Percentiles rank a stretch among this genome's conserved stretches.
Evolutionary conservation across 2,797 vertebrate genomes (phyloP).

Genomic region (Hybognathus amarus): DNA sequence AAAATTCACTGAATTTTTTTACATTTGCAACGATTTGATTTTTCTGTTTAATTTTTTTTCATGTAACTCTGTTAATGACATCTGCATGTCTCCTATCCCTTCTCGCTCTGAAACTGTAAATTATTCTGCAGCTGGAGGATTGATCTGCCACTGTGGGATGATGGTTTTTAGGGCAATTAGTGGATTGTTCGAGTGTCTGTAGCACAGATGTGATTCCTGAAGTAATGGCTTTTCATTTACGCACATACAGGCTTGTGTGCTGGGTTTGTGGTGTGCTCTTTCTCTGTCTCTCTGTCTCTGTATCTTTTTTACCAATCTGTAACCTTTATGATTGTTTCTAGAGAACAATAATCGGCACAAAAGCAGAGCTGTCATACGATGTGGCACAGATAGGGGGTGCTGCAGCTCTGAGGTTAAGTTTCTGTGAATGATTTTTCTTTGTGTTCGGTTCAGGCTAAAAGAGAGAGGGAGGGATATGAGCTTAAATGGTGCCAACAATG

Average conservation of each 20-base stretch:
- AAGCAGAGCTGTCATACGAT: not conserved
- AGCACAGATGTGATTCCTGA: not conserved
- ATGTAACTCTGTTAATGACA: not conserved
- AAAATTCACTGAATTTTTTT: not conserved
- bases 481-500: slow-evolving; percentile 15
- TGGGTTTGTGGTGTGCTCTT: not conserved
- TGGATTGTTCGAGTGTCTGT: not conserved
- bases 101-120: not conserved
- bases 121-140: slow-evolving; percentile 2
- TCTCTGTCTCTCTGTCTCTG: slow-evolving; percentile 15
- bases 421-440: slow-evolving; percentile 1
- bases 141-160: not conserved
- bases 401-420: slow-evolving; percentile 17
- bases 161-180: not conserved
- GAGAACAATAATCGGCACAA: not conserved
- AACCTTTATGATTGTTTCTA: not conserved
- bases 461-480: not conserved
- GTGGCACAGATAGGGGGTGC: slow-evolving; percentile 26
- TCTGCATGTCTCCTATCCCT: not conserved
- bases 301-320: not conserved
- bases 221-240: not conserved
- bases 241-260: not conserved
- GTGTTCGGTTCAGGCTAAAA: slow-evolving; percentile 1
- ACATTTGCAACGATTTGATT: not conserved
- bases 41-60: not conserved